A percentile compares a stretch with the other conserved stretches of the same genome.
These are phyloP conservation scores for Acropora yongei DNA, from an alignment of 64 coral and sea anemone species.

Conservation along the genomic window DNA sequence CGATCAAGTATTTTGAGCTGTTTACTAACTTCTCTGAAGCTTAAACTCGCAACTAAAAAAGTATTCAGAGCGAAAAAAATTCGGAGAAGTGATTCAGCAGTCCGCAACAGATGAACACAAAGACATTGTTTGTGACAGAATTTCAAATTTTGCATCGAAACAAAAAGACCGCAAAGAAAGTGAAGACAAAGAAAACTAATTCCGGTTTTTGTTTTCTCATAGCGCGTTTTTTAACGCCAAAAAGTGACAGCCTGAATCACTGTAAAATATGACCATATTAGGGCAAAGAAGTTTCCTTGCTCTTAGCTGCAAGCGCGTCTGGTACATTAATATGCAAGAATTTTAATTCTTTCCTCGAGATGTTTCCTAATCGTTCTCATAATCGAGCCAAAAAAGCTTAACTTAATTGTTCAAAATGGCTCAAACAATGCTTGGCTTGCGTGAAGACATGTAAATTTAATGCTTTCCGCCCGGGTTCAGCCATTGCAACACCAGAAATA, in stretches of 20 bases:
- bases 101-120: too few species aligned
- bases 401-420: background rate
- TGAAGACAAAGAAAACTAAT: background rate
- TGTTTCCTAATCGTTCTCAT: background rate
- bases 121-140: background rate
- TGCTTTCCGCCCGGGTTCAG: background rate
- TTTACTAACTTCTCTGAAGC: too few species aligned
- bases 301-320: background rate
- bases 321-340: background rate
- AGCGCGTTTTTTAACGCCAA: background rate
- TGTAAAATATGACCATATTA: background rate
- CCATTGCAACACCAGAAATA: background rate
- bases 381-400: too few species aligned
- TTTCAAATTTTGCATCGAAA: background rate
- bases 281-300: background rate
- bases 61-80: too few species aligned
- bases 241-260: background rate
- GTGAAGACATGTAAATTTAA: constrained; percentile 24
- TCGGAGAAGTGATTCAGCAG: too few species aligned
- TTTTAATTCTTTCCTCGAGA: background rate
- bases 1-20: background rate
- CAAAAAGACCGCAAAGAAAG: background rate
- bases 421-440: background rate
- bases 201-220: background rate
- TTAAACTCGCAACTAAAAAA: too few species aligned